These are phyloP conservation scores for Pseudocheirus occidentalis DNA, from an alignment of 2,797 vertebrate species.

Conservation along the genomic window DNA sequence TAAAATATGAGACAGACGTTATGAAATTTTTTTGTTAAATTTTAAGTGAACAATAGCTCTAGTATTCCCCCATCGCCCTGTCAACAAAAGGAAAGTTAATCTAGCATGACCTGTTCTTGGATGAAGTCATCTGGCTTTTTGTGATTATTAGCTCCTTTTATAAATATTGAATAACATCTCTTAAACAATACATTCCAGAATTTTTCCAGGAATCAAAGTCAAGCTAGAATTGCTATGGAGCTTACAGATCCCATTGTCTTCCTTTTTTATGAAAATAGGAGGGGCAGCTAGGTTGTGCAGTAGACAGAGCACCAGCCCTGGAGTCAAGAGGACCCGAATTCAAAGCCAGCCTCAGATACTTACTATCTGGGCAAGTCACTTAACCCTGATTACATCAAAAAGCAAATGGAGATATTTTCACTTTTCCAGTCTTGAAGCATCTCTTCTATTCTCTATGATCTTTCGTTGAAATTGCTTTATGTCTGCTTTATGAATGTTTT, in stretches of 20 bases:
- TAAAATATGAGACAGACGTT: neutral
- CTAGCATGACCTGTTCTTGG: too few species aligned
- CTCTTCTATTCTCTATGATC: neutral
- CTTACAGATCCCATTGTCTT: neutral
- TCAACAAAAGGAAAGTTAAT: too few species aligned
- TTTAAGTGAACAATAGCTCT: neutral
- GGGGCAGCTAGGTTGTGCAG: too few species aligned
- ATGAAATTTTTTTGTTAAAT: neutral
- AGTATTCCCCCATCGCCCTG: neutral
- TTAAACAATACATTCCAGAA: neutral
- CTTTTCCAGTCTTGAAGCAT: neutral
- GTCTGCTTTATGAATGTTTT: neutral
- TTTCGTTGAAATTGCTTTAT: neutral
- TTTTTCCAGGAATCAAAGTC: neutral
- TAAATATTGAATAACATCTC: too few species aligned
- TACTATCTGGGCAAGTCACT: too few species aligned
- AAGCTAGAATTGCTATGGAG: neutral
- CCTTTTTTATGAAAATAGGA: too few species aligned
- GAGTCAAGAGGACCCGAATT: too few species aligned
- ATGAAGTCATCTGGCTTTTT: too few species aligned
- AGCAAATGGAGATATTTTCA: neutral
- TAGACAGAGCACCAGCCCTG: too few species aligned
- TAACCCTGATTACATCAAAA: too few species aligned
- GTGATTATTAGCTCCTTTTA: too few species aligned
- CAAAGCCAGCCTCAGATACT: too few species aligned